These are phyloP conservation scores for Cerceris ruficornis DNA, from an alignment of 2,888 invertebrate genomes.

Conservation along the genomic window DNA sequence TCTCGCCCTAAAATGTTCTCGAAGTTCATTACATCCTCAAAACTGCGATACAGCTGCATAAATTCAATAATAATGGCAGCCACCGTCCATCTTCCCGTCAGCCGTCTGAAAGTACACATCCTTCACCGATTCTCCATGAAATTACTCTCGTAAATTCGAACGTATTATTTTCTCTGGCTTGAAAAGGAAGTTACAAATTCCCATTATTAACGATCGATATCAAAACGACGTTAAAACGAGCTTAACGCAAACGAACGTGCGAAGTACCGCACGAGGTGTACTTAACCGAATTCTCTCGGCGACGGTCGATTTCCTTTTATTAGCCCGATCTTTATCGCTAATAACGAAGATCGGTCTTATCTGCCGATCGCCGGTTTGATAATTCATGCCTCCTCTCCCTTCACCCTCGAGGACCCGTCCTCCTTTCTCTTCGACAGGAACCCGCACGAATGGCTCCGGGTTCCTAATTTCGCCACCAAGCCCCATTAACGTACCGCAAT, in stretches of 20 bases:
- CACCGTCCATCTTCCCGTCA: too few species aligned
- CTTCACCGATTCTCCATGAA: too few species aligned
- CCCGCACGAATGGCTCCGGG: constrained; percentile 33
- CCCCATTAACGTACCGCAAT: constrained; percentile 35
- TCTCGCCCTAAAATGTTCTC: too few species aligned
- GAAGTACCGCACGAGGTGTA: neutral
- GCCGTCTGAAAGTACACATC: too few species aligned
- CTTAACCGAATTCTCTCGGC: constrained; percentile 6
- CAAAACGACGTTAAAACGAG: constrained; percentile 8
- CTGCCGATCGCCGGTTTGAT: constrained; percentile 29
- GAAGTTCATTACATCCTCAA: too few species aligned
- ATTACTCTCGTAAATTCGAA: neutral
- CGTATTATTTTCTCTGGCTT: neutral
- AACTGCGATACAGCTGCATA: too few species aligned
- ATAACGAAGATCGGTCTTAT: constrained; percentile 47
- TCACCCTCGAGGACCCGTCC: neutral
- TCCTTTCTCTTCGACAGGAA: neutral
- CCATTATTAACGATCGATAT: constrained; percentile 27
- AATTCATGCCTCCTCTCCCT: constrained; percentile 5
- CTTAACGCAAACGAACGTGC: constrained; percentile 13
- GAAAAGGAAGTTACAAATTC: neutral
- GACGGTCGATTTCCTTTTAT: constrained; percentile 29
- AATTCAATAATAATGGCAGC: too few species aligned
- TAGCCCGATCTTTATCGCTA: constrained; percentile 47
- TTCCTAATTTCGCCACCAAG: constrained; percentile 43